Base-by-base conservation (phyloP, 2,888 invertebrate genomes). In the Dastarcus helophoroides region DNA sequence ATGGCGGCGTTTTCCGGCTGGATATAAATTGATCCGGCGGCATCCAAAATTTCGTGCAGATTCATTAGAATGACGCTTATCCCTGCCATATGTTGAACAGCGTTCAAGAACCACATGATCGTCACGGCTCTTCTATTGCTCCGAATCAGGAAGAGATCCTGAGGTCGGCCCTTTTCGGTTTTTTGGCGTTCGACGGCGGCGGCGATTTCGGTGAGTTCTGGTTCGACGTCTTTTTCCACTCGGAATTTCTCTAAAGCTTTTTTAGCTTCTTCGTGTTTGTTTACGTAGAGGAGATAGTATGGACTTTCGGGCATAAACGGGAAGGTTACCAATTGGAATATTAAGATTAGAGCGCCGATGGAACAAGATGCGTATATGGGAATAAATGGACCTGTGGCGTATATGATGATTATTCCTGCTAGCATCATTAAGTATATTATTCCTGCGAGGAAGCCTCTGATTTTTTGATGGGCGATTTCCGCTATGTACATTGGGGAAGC, bases 1-100 rank as follows among this genome's bases (percentile, higher is more conserved):
- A 61, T 59, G 3, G 54, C 56, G 2, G 57, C 50, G 2, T 41
- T 41, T 2, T 49, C 44, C 0, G 54, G 42, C 3, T 49, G 36
- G 4, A 50, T 37, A 16, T 58, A 47, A 26, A 53, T 50, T 3
- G 55, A 52, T 5, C 53, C 53, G 1, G 58, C 58, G 30, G 51
- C 50, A 4, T 43, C 41, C 11, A 61, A 35, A 31, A 61, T 60
- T 3, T 48, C 42, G 35, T 60, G 60, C 9, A 62, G 39, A 28
- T 62, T 62, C 60, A 62, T 60, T 8, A 60, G 27, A 23, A 62
- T 54, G 2, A 60, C 59, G 22, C 52, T 56, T 15, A 60, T 57
- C 13, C 55, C 53, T 16, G 51, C 53, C 29, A 60, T 54, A 38
- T 60, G 58, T 41, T 62, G 60, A 0, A 50, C 47, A 2, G 43